A percentile compares a stretch with the other conserved stretches of the same genome.
These are phyloP conservation scores for Chlorospingus semifuscus DNA, from an alignment of 2,797 vertebrate species.

Conservation along the genomic window DNA sequence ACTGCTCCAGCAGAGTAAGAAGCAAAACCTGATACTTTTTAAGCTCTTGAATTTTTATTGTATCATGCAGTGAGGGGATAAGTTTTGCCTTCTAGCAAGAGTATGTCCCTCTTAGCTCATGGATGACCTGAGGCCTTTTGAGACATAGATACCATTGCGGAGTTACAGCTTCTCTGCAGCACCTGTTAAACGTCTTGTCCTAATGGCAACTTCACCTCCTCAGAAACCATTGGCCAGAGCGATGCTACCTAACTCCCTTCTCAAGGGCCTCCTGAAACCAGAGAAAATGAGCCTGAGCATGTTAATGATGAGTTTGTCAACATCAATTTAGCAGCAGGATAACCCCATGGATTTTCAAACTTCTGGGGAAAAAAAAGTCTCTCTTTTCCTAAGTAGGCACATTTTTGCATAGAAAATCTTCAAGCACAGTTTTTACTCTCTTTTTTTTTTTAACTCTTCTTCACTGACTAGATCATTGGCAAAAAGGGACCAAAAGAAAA, in stretches of 20 bases:
- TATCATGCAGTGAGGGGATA: not conserved
- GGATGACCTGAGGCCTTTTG: not conserved
- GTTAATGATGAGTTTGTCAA: not conserved
- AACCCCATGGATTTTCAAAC: not conserved
- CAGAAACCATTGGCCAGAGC: not conserved
- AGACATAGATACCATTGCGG: not conserved
- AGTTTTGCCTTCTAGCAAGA: constrained; percentile 11
- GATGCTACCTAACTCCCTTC: not conserved
- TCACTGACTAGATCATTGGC: not conserved
- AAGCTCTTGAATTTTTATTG: not conserved
- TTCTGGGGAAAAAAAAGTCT: not conserved
- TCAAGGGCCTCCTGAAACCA: not conserved
- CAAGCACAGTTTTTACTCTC: not conserved
- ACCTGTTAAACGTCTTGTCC: not conserved
- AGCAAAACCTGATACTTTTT: not conserved
- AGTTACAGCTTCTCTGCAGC: not conserved
- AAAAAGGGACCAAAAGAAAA: not conserved
- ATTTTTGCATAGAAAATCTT: not conserved
- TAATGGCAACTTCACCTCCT: not conserved
- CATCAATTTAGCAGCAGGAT: not conserved
- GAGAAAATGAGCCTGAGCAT: accelerated
- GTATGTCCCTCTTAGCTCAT: not conserved
- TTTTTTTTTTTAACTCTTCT: not conserved
- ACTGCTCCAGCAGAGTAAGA: not conserved
- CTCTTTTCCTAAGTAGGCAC: not conserved